Conservation (phyloP, 2,888 invertebrate species). For the Pycnomerus fuliginosus region DNA sequence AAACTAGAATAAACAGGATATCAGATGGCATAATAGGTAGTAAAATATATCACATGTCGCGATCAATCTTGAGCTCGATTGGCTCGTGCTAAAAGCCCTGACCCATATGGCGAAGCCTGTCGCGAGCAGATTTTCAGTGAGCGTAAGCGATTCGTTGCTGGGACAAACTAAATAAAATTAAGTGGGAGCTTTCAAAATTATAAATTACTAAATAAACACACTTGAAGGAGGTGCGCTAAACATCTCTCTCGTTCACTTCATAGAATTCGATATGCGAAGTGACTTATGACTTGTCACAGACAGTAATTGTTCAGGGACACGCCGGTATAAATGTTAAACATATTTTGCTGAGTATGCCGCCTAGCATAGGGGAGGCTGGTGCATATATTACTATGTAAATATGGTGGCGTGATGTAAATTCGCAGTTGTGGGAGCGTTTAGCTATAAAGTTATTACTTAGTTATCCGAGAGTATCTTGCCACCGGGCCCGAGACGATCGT, state of each 20-base stretch:
- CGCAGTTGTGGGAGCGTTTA: constrained; percentile 6
- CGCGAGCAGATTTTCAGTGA: constrained; percentile 17
- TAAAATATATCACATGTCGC: constrained; percentile 27
- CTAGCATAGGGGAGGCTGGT: constrained; percentile 4
- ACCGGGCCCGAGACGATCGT: constrained; percentile 17
- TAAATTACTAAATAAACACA: constrained; percentile 28
- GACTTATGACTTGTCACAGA: constrained; percentile 14
- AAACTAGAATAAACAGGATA: constrained; percentile 24
- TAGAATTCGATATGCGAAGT: too few relatives aligned
- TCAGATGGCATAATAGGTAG: constrained; percentile 27
- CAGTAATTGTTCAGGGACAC: constrained; percentile 7
- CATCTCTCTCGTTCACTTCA: too few relatives aligned
- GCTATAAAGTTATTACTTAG: constrained; percentile 18
- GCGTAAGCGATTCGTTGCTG: too few relatives aligned
- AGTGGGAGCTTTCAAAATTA: constrained; percentile 24
- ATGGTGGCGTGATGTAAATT: constrained; percentile 10
- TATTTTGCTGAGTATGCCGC: constrained; percentile 4
- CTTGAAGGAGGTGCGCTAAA: too few relatives aligned
- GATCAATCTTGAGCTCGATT: constrained; percentile 28
- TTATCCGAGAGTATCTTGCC: constrained; percentile 13
- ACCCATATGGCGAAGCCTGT: constrained; percentile 21
- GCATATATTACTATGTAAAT: constrained; percentile 19
- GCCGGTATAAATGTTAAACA: constrained; percentile 14
- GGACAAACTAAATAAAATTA: constrained; percentile 24
- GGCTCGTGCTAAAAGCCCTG: constrained; percentile 24